Base-by-base conservation (phyloP, 2,113 vertebrate genomes). In the Sprattus sprattus region DNA sequence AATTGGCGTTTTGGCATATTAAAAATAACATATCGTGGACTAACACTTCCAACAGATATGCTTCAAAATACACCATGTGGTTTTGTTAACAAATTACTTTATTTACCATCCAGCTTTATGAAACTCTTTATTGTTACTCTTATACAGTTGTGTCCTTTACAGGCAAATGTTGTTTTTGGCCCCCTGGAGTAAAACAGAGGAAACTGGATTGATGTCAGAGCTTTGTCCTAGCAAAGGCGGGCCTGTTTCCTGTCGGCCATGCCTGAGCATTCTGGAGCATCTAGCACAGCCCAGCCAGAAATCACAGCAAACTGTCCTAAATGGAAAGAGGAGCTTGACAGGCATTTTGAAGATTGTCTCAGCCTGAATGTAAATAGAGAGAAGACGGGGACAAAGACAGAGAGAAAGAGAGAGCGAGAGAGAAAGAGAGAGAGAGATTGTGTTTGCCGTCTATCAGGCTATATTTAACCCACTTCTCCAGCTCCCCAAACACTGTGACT, bases 291-390 rank as follows among this genome's bases (percentile, higher is more conserved):
- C 88, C 32, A 90, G 93, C 89, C 88, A 95, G 86, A 95, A 95
- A 85, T 95, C 91, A 90, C 95, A 95, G 91, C 92, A 91, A 93
- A 93, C 92, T 90, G 94, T 89, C 83, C 89, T 20, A 83, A 71
- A 39, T 16, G 44, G 28, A 84, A 54, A 18, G 54, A 50, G 18
- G 67, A 9, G 71, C 47, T 13, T 85, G 22, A 39, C 32, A 39
- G 28, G 28, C 71, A 78, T 78, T 16, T 78, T 39, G 4, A 78
- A 39, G 71, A 78, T 13, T 80, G 13, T 82, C 71, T 18, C 71
- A 78, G 71, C 71, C 71, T 39, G 71, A 78, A 78, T 78, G 71
- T 32, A 78, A 78, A 78, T 39, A 78, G 71, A 78, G 25, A 78
- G 25, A 75, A 75, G 28, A 45, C 10, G 78, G 49, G 49, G 18